These are phyloP conservation scores for Coreius guichenoti DNA, from an alignment of 2,797 vertebrate species.

Conservation along the genomic window DNA sequence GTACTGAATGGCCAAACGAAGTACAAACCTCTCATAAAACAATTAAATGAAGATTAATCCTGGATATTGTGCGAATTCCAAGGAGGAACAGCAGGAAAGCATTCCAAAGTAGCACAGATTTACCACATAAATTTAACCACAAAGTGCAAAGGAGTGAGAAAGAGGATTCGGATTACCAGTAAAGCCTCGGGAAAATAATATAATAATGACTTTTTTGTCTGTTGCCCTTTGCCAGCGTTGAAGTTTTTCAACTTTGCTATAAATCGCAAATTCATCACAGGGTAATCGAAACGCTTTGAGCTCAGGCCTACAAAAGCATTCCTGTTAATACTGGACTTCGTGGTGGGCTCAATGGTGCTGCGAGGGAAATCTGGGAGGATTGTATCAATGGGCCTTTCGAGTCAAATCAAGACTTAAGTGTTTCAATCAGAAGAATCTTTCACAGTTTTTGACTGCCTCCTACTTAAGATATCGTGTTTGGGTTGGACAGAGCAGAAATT, in stretches of 20 bases:
- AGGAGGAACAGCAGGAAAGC: conserved; percentile 14
- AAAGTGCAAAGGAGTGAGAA: conserved; percentile 12
- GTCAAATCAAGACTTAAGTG: conserved; percentile 28
- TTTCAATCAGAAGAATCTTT: conserved; percentile 41
- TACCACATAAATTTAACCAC: conserved; percentile 40
- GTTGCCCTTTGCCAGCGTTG: conserved; percentile 42
- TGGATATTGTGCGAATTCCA: conserved; percentile 25
- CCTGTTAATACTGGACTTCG: conserved; percentile 45
- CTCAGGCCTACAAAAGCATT: conserved; percentile 50
- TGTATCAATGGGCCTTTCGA: conserved; percentile 4
- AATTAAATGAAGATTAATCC: conserved; percentile 25
- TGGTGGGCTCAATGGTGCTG: conserved; percentile 37
- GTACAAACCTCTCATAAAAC: background rate
- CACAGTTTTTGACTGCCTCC: conserved; percentile 6
- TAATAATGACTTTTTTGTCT: conserved; percentile 58
- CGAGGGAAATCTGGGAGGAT: conserved; percentile 23
- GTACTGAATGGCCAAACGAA: background rate
- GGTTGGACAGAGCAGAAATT: background rate
- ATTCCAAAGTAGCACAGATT: conserved; percentile 34
- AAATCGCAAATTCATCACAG: conserved; percentile 50
- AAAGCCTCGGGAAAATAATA: conserved; percentile 39
- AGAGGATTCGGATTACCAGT: conserved; percentile 34
- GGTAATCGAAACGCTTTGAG: conserved; percentile 46
- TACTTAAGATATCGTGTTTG: conserved; percentile 3
- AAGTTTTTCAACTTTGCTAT: conserved; percentile 34